Conservation (phyloP, 1,140 invertebrate genomes). For the Ceratoteleas bidentatus region DNA sequence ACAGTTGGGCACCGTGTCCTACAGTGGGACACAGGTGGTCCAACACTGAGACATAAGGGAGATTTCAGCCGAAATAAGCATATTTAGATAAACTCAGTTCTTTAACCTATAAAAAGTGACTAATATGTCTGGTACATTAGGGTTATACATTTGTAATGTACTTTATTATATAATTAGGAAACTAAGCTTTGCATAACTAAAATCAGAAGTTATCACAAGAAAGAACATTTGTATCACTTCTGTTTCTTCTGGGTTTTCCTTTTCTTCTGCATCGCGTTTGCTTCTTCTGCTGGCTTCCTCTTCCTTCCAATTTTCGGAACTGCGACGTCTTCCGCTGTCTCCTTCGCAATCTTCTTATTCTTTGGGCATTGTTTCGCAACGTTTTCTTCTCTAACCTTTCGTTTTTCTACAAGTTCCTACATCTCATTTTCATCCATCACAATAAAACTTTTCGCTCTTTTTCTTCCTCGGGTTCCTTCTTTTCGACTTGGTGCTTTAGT, state of each 20-base stretch:
- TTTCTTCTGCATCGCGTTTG: too few relatives aligned
- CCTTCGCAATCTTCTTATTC: neutral
- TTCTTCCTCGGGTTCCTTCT: constrained; percentile 36
- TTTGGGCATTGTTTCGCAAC: neutral
- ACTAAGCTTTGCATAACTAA: too few relatives aligned
- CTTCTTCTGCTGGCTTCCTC: too few relatives aligned
- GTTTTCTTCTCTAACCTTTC: constrained; percentile 7
- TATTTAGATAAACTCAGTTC: too few relatives aligned
- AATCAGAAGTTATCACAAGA: neutral
- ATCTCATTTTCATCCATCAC: constrained; percentile 28
- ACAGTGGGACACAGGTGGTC: neutral
- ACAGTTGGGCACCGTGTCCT: neutral
- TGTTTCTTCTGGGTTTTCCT: neutral
- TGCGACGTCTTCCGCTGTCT: neutral
- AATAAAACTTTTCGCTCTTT: constrained; percentile 25
- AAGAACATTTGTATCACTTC: neutral
- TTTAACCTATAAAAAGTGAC: too few relatives aligned
- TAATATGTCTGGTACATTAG: too few relatives aligned
- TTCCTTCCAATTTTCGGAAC: too few relatives aligned
- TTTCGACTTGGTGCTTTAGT: constrained; percentile 10
- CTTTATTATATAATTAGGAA: too few relatives aligned
- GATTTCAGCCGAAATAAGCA: neutral
- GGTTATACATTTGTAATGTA: too few relatives aligned
- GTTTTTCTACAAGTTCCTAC: constrained; percentile 11
- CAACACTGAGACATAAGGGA: neutral